A percentile compares a stretch with the other conserved stretches of the same genome.
These are phyloP conservation scores for Onychomys leucogaster DNA, from an alignment of 2,797 vertebrate genomes.

Conservation along the genomic window DNA sequence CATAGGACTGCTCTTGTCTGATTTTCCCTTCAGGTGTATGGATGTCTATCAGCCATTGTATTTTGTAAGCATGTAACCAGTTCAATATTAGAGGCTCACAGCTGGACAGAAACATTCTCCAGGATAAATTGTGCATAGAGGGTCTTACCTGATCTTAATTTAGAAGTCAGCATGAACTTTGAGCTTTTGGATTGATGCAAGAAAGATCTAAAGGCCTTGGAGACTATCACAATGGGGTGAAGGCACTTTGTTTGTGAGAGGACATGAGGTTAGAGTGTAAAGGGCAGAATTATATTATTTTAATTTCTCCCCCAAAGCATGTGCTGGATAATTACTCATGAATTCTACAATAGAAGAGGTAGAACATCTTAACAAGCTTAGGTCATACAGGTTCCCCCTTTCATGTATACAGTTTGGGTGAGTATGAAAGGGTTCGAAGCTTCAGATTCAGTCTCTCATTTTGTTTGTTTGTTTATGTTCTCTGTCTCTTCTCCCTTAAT, in stretches of 20 bases:
- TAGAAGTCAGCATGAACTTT: background rate
- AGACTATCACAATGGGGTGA: too few relatives aligned
- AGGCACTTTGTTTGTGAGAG: background rate
- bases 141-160: background rate
- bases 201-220: background rate
- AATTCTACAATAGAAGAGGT: background rate
- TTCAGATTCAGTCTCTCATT: background rate
- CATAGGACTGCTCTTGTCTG: background rate
- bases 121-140: background rate
- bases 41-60: background rate
- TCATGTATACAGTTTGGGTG: background rate
- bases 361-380: background rate
- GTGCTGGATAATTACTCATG: background rate
- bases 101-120: background rate
- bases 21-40: background rate
- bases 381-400: background rate
- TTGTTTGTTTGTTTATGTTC: background rate
- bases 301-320: background rate
- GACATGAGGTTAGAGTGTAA: background rate
- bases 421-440: background rate
- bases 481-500: background rate
- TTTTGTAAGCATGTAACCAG: background rate
- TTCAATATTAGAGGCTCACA: background rate
- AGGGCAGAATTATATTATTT: background rate
- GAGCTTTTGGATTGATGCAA: background rate